phyloP scores from a whole-genome alignment of 2,113 vertebrate genomes.

The Cryptomyrus ogoouensis region DNA sequence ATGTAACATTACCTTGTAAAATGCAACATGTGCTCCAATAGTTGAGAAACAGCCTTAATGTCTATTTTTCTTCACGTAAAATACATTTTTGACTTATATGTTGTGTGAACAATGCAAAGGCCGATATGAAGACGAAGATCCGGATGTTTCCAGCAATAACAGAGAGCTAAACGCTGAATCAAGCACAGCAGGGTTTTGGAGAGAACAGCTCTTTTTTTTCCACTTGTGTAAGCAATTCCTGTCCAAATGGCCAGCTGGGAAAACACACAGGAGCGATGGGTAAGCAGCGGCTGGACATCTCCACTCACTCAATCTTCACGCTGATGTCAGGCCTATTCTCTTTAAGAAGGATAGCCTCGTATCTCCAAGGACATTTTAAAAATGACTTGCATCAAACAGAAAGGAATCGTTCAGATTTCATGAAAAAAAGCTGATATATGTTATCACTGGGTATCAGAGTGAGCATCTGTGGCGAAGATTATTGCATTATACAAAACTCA shows the following conservation, averaged over 20 bases:
- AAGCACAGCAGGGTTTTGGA: background rate
- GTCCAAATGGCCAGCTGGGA: background rate
- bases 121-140: background rate
- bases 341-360: background rate
- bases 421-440: background rate
- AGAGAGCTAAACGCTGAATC: background rate
- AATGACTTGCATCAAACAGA: background rate
- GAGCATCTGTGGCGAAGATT: background rate
- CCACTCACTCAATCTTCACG: background rate
- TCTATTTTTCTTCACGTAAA: background rate
- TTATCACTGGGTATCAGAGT: background rate
- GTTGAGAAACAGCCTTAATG: background rate
- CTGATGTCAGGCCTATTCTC: background rate
- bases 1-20: background rate
- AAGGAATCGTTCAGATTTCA: background rate
- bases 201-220: background rate
- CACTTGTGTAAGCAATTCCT: conserved; percentile 5
- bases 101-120: background rate
- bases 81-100: background rate
- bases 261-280: background rate
- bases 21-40: background rate
- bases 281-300: background rate
- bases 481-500: background rate
- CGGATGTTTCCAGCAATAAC: background rate
- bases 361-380: background rate